Base-by-base conservation (phyloP, 2,888 invertebrate species). In the Phanerotoma sp. region DNA sequence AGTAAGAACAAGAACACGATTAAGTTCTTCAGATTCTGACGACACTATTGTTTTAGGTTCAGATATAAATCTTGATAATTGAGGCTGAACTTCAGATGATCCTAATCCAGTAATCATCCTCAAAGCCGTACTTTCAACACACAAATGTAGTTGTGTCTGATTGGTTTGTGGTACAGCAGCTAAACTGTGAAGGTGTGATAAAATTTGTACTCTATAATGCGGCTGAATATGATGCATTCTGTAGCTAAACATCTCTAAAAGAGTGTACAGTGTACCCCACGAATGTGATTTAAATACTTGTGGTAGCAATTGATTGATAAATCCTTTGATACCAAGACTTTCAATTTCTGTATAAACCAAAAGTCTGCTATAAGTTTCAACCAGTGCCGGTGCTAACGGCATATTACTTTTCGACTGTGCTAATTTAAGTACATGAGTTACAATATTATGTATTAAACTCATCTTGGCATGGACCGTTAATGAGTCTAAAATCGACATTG, bases 331-430 rank as follows among this genome's bases (percentile, higher is more conserved):
- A 25, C 97, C 96, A 46, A 97, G 81, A 13, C 95, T 93, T 77
- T 97, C 97, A 51, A 96, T 96, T 81, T 97, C 97, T 7, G 94
- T 95, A 71, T 97, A 97, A 0, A 96, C 95, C 48, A 97, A 79
- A 13, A 97, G 79, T 47, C 96, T 83, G 55, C 94, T 93, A 79
- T 96, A 97, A 0, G 96, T 97, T 79, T 97, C 96, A 0, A 97
- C 91, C 1, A 96, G 79, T 0, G 96, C 96, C 0, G 96, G 96
- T 0, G 95, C 89, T 71, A 93, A 82, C 1, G 93, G 89, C 72
- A 91, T 84, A 50, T 87, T 88, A 0, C 88, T 87, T 74, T 94
- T 95, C 28, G 88, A 87, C 72, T 93, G 92, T 0, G 95, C 93
- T 65, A 92, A 81, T 72, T 95, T 94, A 32, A 94, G 91, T 42